Evolutionary conservation across 1,140 invertebrate genomes (phyloP), one percentile per base, ranked within the genome.

Genomic region (Amyelois transitella): DNA sequence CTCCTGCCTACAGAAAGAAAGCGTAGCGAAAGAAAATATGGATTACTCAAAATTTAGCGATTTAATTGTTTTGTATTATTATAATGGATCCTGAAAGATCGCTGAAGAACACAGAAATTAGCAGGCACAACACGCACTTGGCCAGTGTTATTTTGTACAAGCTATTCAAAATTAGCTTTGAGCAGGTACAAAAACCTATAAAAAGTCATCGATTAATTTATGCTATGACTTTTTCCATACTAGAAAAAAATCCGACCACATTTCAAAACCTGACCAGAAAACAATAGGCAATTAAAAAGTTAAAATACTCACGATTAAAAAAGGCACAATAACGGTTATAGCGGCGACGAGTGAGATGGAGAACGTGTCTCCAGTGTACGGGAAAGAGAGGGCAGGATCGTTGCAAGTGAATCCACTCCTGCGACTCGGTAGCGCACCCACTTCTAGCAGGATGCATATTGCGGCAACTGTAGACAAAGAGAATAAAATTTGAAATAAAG

Each of bases 401-500:
- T 80, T 78, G 80, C 84, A 87, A 18, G 62, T 70, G 66, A 82
- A 87, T 0, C 84, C 84, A 43, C 75, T 72, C 8, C 70, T 69
- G n/a, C 81, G 64, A 44, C 84, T 87, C 25, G 84, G 84, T 22
- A 87, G 52, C 1, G 77, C 84, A 0, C 84, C 84, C n/a, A 87
- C 79, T 61, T 87, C 84, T 17, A 87, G 66, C 1, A 82, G 69
- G 14, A 85, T 84, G 55, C 77, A 83, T 65, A 84, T 61, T 70
- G 81, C 83, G 60, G 73, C 75, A 53, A 86, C 83, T 86, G 74
- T 58, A 48, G 49, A 76, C 67, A 82, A 80, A 48, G 24, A 58
- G 20, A 55, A 53, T 17, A 17, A 21, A 20, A 20, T 8, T 38
- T 8, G 17, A 38, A 14, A 38, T 8, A n/a, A n/a, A n/a, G n/a